Base-by-base conservation (phyloP, 2,888 invertebrate species). In the Papilio elwesi region DNA sequence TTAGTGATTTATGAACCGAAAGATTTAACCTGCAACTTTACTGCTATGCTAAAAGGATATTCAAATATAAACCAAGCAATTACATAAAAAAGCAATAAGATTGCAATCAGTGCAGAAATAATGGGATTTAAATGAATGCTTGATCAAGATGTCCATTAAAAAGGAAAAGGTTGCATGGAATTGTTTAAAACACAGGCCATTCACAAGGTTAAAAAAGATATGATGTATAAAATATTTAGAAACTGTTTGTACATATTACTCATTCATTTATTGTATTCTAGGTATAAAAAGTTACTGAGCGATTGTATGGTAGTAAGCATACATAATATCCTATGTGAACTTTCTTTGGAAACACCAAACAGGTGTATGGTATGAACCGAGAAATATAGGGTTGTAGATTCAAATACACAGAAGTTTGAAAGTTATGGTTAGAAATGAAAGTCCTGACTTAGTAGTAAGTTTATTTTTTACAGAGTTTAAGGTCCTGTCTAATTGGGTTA, bases 111-210 rank as follows among this genome's bases (percentile, higher is more conserved):
- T 0, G 16, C 51, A 38, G 36, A 51, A 68, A 26, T 68, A 57
- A 57, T 68, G 48, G 6, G 8, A 38, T 68, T 68, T 59, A 36
- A 48, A 51, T 59, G 12, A 59, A 62, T 51, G 38, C 51, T 65
- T n/a, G 49, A 59, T 68, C 68, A 59, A 64, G 59, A 68, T 59
- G 49, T 38, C n/a, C 47, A 48, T 26, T 26, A 16, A 59, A 57
- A 12, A 70, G 70, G 70, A 65, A 57, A 65, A 70, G 65, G 55
- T 38, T 53, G 36, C 8, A 15, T 38, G 57, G 47, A 70, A 70
- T 57, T 70, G 70, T 70, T 70, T 12, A 57, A 65, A 53, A 65
- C 65, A 48, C 48, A 49, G n/a, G 47, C 16, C 26, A 55, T 57
- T n/a, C 48, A 53, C 64, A 64, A 70, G 64, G 70, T 64, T 26